Evolutionary conservation across 2,113 vertebrate genomes (phyloP), one percentile per base, ranked within the genome.

Genomic region (Anhinga rufa): DNA sequence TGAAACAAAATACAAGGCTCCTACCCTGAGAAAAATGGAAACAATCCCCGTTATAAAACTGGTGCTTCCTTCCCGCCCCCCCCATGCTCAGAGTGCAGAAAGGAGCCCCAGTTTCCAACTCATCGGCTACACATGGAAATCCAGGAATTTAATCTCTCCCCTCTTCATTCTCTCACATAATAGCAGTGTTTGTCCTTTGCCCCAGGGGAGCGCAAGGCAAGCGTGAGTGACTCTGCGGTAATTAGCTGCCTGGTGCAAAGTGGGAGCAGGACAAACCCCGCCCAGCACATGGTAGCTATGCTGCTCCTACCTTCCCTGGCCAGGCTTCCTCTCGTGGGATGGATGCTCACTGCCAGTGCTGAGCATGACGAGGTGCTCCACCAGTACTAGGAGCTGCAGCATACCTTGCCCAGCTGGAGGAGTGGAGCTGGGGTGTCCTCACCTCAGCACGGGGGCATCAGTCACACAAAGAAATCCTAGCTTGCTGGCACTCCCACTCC

Each of bases 121-220:
- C 89, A 86, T 65, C n/a, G 5, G 75, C 83, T 83, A 82, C 79
- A 80, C 4, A 0, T 0, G 44, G 95, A 95, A 92, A 95, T 91
- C 77, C 76, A 89, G 74, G 92, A 96, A 85, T 87, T 93, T 86
- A 85, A 93, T 95, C 90, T 91, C 83, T 95, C 91, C 49, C 60
- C 60, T 91, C 78, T 82, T 84, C 79, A 89, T 93, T 88, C 90
- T 95, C 64, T 95, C 66, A 61, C 61, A 92, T 69, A 96, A 95
- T 87, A 93, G 79, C 85, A 75, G 40, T 77, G 17, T 77, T 91
- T 97, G 87, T 81, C 76, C 65, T 93, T 94, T 91, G 92, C 88
- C 88, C 83, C 9, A 4, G 90, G 93, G 83, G 82, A 94, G 31
- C 5, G 1, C 34, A 85, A 80, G 29, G 83, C 89, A 78, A 89